Percentiles rank a stretch among this genome's conserved stretches.
These are phyloP conservation scores for Potamilus streckersoni DNA, from an alignment of 1,140 invertebrate genomes.

Conservation along the genomic window DNA sequence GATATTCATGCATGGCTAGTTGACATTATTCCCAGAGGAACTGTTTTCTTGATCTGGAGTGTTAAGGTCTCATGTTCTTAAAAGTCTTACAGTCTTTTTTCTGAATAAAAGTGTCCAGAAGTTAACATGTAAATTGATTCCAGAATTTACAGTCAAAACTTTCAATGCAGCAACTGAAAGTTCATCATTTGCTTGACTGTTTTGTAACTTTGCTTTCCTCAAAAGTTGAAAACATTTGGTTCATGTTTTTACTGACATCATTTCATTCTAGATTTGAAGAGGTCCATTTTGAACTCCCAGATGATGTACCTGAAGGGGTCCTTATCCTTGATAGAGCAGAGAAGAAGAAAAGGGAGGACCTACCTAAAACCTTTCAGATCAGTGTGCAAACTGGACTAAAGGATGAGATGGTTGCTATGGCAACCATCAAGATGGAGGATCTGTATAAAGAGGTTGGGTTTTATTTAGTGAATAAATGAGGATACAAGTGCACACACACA, in stretches of 20 bases:
- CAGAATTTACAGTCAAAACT: too few relatives aligned
- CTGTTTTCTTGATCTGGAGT: too few relatives aligned
- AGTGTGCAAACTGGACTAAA: slow-evolving; percentile 56
- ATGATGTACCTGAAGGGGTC: slow-evolving; percentile 35
- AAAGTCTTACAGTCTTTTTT: too few relatives aligned
- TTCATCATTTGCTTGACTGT: too few relatives aligned
- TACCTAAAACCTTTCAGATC: slow-evolving; percentile 47
- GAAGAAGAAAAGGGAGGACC: slow-evolving; percentile 13
- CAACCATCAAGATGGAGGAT: slow-evolving; percentile 61
- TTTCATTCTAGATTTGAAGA: slow-evolving; percentile 51
- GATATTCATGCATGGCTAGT: too few relatives aligned
- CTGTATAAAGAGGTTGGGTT: slow-evolving; percentile 45
- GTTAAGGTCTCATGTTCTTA: too few relatives aligned
- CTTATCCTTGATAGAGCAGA: slow-evolving; percentile 9
- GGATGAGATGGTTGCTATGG: slow-evolving; percentile 62
- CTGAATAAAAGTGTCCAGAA: too few relatives aligned
- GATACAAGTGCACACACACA: not conserved
- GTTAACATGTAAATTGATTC: too few relatives aligned
- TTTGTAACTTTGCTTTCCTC: too few relatives aligned
- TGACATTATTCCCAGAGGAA: too few relatives aligned
- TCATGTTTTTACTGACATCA: not conserved
- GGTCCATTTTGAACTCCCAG: slow-evolving; percentile 50
- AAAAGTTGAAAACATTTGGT: too few relatives aligned
- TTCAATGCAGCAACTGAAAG: too few relatives aligned
- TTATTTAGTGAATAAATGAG: slow-evolving; percentile 5